Base-by-base conservation (phyloP, 2,888 invertebrate genomes). In the Chrysotoxum bicinctum region DNA sequence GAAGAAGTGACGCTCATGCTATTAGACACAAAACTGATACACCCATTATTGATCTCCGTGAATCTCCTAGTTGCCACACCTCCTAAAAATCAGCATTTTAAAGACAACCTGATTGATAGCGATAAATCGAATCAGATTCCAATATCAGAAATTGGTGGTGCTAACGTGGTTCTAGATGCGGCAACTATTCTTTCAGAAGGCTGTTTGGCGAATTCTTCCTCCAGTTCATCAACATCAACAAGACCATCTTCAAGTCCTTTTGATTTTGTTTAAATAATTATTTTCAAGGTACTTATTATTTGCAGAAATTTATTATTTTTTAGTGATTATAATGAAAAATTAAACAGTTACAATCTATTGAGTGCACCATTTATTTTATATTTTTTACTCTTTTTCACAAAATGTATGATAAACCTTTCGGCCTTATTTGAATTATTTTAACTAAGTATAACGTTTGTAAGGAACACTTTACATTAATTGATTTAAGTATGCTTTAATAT, bases 11-110 rank as follows among this genome's bases (percentile, higher is more conserved):
- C 92, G 6, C 87, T 94, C 23, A 91, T 94, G 91, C 89, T 91
- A 4, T 92, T 95, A 81, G 95, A 95, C 74, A 92, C 93, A 23
- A 93, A 94, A 83, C 89, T 95, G 68, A 93, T 93, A 54, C 95
- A 95, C 91, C 96, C 96, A 0, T 89, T 96, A 68, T 93, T 95
- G 74, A 93, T 96, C 89, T 95, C 95, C 12, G 95, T 95, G 37
- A 95, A 95, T 89, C 93, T 96, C 90, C 92, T 95, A 88, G 93
- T 94, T 74, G 94, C 94, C 0, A 93, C 94, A 48, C 94, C 94
- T 4, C 94, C 94, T 4, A 92, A 89, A 6, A 88, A 89, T 66
- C 90, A 90, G 78, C 88, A 88, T 45, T 90, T 91, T 58, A 91
- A 91, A 76, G 88, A 89, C 69, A 87, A 89, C 54, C 87, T 89